Evolutionary conservation across 2,113 vertebrate genomes (phyloP).

Genomic region (Geococcyx californianus): DNA sequence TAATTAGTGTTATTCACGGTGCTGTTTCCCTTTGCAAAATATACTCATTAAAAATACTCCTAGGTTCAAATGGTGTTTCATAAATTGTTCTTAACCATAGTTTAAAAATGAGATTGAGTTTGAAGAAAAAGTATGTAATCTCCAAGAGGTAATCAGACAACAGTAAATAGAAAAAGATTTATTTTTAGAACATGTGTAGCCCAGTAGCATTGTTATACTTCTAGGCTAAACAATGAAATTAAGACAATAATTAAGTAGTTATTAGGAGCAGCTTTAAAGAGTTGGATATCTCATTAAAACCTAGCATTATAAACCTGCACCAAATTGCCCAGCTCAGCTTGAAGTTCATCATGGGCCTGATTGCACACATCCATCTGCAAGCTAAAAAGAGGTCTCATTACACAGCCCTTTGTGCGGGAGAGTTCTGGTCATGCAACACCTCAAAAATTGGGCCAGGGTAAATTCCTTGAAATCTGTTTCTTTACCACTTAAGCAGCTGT

Average conservation of each 20-base stretch:
- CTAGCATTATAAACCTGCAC: neutral
- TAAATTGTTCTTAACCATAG: constrained; percentile 21
- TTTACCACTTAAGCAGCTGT: neutral
- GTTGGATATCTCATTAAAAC: neutral
- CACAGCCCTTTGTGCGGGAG: neutral
- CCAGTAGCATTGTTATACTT: neutral
- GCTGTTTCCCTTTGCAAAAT: constrained; percentile 32
- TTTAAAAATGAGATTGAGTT: constrained; percentile 17
- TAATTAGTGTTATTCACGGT: constrained; percentile 21
- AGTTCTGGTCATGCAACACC: neutral
- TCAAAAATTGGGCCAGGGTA: neutral
- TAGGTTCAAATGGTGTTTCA: constrained; percentile 40
- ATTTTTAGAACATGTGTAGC: neutral
- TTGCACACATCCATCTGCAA: neutral
- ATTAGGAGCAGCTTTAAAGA: neutral
- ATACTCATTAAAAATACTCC: constrained; percentile 37
- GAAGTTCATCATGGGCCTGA: neutral
- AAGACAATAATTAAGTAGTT: neutral
- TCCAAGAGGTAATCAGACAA: constrained; percentile 27
- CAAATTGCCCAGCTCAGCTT: neutral
- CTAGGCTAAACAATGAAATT: neutral
- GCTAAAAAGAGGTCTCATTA: neutral
- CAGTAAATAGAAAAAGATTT: constrained; percentile 25
- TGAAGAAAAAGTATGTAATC: constrained; percentile 20
- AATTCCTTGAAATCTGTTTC: constrained; percentile 23